Base-by-base conservation (phyloP, 2,888 invertebrate genomes). In the Philaethria dido region DNA sequence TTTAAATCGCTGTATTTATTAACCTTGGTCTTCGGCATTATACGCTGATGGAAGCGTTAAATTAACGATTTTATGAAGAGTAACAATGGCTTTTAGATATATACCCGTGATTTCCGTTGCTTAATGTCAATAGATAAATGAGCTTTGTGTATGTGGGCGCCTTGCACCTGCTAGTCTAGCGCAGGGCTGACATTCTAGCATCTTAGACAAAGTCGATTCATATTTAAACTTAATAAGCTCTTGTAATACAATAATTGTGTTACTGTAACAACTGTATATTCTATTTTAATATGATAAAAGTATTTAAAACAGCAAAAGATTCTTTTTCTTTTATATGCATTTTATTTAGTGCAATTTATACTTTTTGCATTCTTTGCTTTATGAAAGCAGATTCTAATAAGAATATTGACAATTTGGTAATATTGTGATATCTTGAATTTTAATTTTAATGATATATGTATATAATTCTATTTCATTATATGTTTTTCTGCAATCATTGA, bases 101-200 rank as follows among this genome's bases (percentile, higher is more conserved):
- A 62, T 50, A 69, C 33, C 66, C 68, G 69, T 76, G 77, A 77
- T 79, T 80, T 80, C 85, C 83, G 85, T 80, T 83, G 80, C 75
- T 82, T 62, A 75, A 76, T 78, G 80, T 80, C 78, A 78, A 82
- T 80, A 83, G 81, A 84, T 85, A 83, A 81, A 82, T 73, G 75
- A 73, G 70, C 72, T 68, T 70, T 74, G 70, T 72, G 71, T 73
- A 77, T 74, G 82, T 83, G 83, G 81, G 80, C 80, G 82, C 77
- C 73, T 69, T 76, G 87, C 91, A 92, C 90, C 91, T 91, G 89
- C 86, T 80, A 47, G 71, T 62, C 62, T 68, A 59, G 68, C 16
- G 48, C 62, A 70, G 72, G 72, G 74, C 61, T 77, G 74, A 29
- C 22, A 55, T 45, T 47, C 14, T 54, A 4, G 54, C 25, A 22